phyloP scores from a whole-genome alignment of 2,113 vertebrate genomes.

The Petaurus breviceps region DNA sequence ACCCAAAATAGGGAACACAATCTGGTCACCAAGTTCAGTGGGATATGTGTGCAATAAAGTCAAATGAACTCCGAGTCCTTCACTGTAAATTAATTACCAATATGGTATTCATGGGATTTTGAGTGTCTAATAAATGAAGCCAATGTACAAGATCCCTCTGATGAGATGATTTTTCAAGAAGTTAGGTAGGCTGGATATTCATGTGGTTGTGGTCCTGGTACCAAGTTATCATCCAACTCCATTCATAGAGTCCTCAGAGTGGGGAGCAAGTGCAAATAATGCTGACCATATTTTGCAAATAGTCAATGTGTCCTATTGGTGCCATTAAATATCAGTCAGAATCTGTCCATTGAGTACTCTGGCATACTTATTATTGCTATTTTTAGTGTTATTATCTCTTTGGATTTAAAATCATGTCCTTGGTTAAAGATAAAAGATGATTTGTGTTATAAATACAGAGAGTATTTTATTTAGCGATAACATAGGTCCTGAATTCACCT shows the following conservation, averaged over 20 bases:
- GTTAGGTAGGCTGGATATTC: not conserved
- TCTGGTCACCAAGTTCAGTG: not conserved
- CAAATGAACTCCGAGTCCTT: not conserved
- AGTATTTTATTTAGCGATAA: not conserved
- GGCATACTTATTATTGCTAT: slow-evolving; percentile 50
- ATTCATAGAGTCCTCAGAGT: not conserved
- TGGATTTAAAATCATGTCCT: slow-evolving; percentile 67
- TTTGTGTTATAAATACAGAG: not conserved
- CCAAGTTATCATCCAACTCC: not conserved
- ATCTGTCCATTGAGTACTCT: slow-evolving; percentile 67
- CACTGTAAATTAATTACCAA: not conserved
- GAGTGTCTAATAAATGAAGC: not conserved
- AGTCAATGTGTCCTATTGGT: slow-evolving; percentile 46
- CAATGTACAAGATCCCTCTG: not conserved
- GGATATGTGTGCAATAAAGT: not conserved
- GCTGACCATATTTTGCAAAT: slow-evolving; percentile 64
- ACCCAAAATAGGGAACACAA: not conserved
- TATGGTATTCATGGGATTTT: not conserved
- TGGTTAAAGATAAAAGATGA: slow-evolving; percentile 68
- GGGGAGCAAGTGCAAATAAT: slow-evolving; percentile 29
- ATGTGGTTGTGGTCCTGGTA: not conserved
- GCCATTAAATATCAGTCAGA: slow-evolving; percentile 69
- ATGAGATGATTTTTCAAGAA: not conserved
- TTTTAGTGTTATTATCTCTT: slow-evolving; percentile 72
- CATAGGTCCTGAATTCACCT: slow-evolving; percentile 39